Evolutionary conservation across 2,113 vertebrate genomes (phyloP), one percentile per base, ranked within the genome.

Genomic region (Calidris pygmaea): DNA sequence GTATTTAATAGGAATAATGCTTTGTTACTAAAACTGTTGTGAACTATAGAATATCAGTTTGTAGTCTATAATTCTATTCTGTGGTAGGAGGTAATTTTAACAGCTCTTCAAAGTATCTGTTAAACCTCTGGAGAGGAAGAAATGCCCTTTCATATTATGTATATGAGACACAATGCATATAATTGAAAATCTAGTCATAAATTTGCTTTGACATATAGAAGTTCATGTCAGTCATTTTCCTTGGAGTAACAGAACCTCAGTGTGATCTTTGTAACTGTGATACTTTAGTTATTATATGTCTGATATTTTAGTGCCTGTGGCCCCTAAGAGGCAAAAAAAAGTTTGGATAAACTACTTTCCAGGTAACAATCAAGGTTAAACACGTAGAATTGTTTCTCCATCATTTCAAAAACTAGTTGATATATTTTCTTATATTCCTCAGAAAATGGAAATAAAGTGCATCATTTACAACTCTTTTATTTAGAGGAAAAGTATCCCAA

Each of bases 11-110:
- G 81, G 82, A 89, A 65, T 90, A 87, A 95, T 85, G 66, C 29
- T 91, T 41, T 41, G 79, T 82, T 92, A 93, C 53, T 88, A 89
- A 95, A 93, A 93, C 32, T 70, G 21, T 55, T 93, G 76, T 74
- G 74, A 88, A 63, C 77, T 87, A 65, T 53, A 93, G 78, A 91
- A 77, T 93, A 91, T 41, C 76, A 37, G 45, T 91, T 94, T 92
- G 37, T 72, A 87, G 58, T 89, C 88, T 95, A 22, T 86, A 84
- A 78, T 73, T 91, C 85, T 88, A 3, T 70, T 81, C 83, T 92
- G 65, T 71, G 47, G 34, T 90, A 48, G 45, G 22, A 78, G 47
- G 72, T 80, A 93, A 85, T 86, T 92, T 43, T 91, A 68, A 26
- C 47, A 82, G 45, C 21, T 92, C 24, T 17, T 91, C 53, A 78